Conservation (phyloP, 2,113 vertebrate species). For the Nesospiza acunhae region DNA sequence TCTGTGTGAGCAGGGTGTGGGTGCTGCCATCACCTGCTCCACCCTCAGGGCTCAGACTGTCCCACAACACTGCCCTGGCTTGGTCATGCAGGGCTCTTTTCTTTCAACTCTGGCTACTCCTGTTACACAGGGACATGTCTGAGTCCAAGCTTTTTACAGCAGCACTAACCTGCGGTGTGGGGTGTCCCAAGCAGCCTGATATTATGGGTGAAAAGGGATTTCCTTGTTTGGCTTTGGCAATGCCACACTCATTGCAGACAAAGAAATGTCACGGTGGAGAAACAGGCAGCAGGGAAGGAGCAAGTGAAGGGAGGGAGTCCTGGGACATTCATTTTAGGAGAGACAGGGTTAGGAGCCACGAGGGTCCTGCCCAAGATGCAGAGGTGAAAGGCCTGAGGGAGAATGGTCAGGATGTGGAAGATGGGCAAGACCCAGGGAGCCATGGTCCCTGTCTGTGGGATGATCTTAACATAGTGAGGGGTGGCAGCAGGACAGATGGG, state of each 20-base stretch:
- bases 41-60: not conserved
- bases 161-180: not conserved
- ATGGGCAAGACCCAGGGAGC: not conserved
- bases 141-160: not conserved
- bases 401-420: not conserved
- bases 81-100: not conserved
- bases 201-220: not conserved
- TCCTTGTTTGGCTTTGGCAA: not conserved
- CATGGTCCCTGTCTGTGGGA: rapidly evolving
- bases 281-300: not conserved
- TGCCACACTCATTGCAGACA: rapidly evolving
- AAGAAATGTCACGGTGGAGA: not conserved
- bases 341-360: not conserved
- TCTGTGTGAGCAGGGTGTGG: not conserved
- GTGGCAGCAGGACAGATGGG: not conserved
- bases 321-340: not conserved
- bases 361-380: not conserved
- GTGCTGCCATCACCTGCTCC: not conserved
- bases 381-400: not conserved
- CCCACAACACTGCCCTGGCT: not conserved
- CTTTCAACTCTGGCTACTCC: not conserved
- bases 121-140: not conserved
- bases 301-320: not conserved
- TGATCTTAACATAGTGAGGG: not conserved
- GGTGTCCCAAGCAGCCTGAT: not conserved